Evolutionary conservation across 2,797 vertebrate species (phyloP).

Genomic region (Enteromius afrohamiltoni): DNA sequence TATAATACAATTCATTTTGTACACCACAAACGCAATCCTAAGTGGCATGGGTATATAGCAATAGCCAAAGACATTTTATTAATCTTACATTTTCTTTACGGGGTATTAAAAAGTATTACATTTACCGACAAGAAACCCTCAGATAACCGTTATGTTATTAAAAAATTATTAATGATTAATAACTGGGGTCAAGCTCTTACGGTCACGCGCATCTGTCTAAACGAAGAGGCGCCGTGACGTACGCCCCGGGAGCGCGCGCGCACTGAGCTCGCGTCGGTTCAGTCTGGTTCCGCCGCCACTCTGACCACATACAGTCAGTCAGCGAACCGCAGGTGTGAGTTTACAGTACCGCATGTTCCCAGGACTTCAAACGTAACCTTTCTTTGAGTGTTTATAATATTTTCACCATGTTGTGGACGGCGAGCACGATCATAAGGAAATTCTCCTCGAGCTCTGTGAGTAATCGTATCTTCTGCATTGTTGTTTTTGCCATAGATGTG

Average conservation of each 20-base stretch:
- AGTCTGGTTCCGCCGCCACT: slow-evolving; percentile 33
- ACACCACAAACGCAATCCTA: no score
- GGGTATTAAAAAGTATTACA: not conserved
- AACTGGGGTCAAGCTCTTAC: not conserved
- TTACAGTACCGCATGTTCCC: slow-evolving; percentile 27
- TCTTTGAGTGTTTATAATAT: not conserved
- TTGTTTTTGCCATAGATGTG: slow-evolving; percentile 13
- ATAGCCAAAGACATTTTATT: no score
- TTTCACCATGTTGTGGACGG: slow-evolving; percentile 82
- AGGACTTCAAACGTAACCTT: slow-evolving; percentile 5
- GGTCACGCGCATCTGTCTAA: slow-evolving; percentile 10
- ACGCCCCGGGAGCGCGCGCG: slow-evolving; percentile 60
- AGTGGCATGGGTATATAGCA: no score
- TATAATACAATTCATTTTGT: not conserved
- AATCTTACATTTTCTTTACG: not conserved
- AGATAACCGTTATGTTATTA: not conserved
- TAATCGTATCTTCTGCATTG: slow-evolving; percentile 52
- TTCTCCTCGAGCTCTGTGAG: slow-evolving; percentile 86
- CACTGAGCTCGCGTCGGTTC: slow-evolving; percentile 34
- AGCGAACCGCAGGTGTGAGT: slow-evolving; percentile 51
- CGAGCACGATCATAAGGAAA: slow-evolving; percentile 75
- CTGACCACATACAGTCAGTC: slow-evolving; percentile 19
- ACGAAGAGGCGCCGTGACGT: slow-evolving; percentile 11
- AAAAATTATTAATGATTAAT: not conserved
- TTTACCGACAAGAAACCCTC: not conserved